These are phyloP conservation scores for Oncorhynchus masou DNA, from an alignment of 2,113 vertebrate species.

Conservation along the genomic window DNA sequence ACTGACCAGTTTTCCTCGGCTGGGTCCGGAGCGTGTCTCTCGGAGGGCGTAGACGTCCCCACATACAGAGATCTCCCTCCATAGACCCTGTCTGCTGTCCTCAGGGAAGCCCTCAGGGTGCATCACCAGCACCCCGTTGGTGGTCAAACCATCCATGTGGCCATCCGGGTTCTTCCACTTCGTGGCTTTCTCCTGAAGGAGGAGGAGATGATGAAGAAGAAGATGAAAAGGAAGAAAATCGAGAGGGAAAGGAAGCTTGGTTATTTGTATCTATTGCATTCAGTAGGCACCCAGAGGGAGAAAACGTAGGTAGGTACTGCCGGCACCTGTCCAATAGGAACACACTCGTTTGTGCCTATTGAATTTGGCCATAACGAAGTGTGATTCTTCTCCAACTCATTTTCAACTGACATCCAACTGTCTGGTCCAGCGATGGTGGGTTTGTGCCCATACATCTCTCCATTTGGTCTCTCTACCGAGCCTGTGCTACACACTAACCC, in stretches of 20 bases:
- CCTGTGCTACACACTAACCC: conserved; percentile 73
- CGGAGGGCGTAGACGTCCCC: conserved; percentile 93
- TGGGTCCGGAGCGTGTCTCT: conserved; percentile 93
- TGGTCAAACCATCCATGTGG: conserved; percentile 97
- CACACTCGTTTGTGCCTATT: too few species aligned
- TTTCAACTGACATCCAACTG: neutral
- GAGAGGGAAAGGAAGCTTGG: neutral
- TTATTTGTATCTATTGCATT: neutral
- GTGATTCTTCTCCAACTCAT: too few species aligned
- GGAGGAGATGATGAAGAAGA: too few species aligned
- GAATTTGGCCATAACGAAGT: too few species aligned
- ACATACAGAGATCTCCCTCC: conserved; percentile 96
- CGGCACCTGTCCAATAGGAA: too few species aligned
- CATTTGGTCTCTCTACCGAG: neutral
- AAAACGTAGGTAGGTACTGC: too few species aligned
- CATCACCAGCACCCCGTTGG: conserved; percentile 97
- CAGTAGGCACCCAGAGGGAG: neutral
- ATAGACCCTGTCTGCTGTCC: conserved; percentile 89
- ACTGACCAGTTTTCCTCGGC: conserved; percentile 89
- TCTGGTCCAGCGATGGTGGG: too few species aligned
- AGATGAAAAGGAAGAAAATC: too few species aligned
- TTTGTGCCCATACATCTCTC: neutral
- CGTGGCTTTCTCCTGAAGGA: conserved; percentile 91
- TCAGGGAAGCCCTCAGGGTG: conserved; percentile 92
- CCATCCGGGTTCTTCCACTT: conserved; percentile 99